Evolutionary conservation across 2,888 invertebrate genomes (phyloP), one percentile per base, ranked within the genome.

Genomic region (Volucella bombylans): DNA sequence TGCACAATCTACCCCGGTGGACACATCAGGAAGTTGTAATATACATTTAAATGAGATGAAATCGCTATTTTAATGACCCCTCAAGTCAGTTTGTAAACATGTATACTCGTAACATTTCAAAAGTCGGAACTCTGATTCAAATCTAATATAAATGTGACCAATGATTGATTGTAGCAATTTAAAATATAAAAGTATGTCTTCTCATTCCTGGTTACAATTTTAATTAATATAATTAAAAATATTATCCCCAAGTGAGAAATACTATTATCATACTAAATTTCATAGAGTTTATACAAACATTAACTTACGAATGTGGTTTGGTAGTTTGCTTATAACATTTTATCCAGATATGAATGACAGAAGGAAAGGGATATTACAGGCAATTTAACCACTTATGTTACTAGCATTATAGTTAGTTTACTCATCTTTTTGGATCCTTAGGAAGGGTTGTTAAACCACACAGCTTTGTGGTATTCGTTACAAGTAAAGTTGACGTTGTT

Each of bases 41-140:
- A 57, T 55, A 49, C 55, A 65, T 14, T 64, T 43, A 74, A 74
- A 65, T 74, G 57, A 41, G 54, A 74, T 57, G 41, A 57, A 49
- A 65, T 65, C 23, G 73, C 57, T 39, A n/a, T 55, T 55, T 73
- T 64, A 64, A 47, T 73, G 18, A n/a, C 18, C 18, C 47, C 49
- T 57, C 12, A 4, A 31, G 6, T 6, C 15, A 23, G 43, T 64
- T 65, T n/a, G 23, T 49, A 14, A 45, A 11, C 31, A 4, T 65
- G 14, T 74, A 31, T 57, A n/a, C n/a, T n/a, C n/a, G n/a, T n/a
- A 57, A 65, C 65, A 65, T 14, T 49, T 54, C 11, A 38, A 74
- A 64, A 39, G 55, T 65, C 65, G 0, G 41, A 73, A 73, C 45
- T 31, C 12, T 45, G 45, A 10, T 45, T 45, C 45, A 45, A 45